Base-by-base conservation (phyloP, 1,140 invertebrate species). In the Melitaea cinxia region DNA sequence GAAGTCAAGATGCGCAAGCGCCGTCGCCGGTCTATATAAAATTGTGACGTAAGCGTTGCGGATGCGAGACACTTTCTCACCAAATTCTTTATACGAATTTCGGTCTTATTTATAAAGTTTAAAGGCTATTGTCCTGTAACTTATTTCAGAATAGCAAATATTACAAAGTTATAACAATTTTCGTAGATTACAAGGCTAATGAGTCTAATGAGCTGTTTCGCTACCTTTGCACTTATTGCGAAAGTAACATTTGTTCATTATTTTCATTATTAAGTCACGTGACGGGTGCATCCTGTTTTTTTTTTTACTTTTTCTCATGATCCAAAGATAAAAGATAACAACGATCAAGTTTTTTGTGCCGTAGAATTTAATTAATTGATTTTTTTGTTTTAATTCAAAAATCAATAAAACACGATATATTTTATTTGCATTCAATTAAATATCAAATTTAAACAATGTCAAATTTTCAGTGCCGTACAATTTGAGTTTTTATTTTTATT, bases 171-270 rank as follows among this genome's bases (percentile, higher is more conserved):
- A 53, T 58, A 45, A 53, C 15, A 39, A 58, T 71, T 64, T 67
- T 56, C 56, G 47, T 62, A 71, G 64, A 68, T 71, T 68, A 60
- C 49, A 39, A 37, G 56, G 28, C 33, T 65, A 60, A 63, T 71
- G 45, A 64, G 37, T 49, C 45, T 69, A 49, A 64, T 59, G 61
- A 65, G 15, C 23, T 14, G 12, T 55, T 54, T 65, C 26, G 49
- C 26, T 61, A 52, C 47, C 35, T 58, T 58, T 65, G 63, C 17
- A 53, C 55, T 53, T 15, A 58, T 54, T 28, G 33, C 65, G 42
- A 47, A 47, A 47, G 7, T n/a, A 19, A 21, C 1, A 10, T 47
- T 47, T 23, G 14, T 17, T 42, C 37, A 23, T 47, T 47, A 47
- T 47, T 21, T 23, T 10, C 9, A 47, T 47, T 47, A 23, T 21